phyloP scores from a whole-genome alignment of 1,140 invertebrate species.

The Zaprionus taronus region DNA sequence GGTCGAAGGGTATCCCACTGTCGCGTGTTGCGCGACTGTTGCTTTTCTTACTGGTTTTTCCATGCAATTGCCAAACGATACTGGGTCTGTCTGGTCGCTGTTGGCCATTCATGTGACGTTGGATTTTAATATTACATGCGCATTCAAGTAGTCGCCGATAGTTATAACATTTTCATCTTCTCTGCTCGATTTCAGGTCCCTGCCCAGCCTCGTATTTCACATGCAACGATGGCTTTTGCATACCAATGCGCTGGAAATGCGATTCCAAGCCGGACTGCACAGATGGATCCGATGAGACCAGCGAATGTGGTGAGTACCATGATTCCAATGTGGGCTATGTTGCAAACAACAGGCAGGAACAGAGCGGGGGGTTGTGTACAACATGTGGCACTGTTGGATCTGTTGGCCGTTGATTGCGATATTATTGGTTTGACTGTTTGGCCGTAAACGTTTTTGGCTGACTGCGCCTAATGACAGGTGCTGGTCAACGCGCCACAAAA shows the following conservation, averaged over 20 bases:
- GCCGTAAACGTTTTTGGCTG: slow-evolving; percentile 49
- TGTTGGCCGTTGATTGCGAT: slow-evolving; percentile 65
- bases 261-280: slow-evolving; percentile 88
- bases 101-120: background rate
- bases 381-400: background rate
- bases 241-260: slow-evolving; percentile 88
- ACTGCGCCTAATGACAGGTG: slow-evolving; percentile 69
- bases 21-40: too few relatives aligned
- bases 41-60: too few relatives aligned
- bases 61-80: background rate
- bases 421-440: slow-evolving; percentile 76
- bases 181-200: slow-evolving; percentile 64
- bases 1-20: too few relatives aligned
- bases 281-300: slow-evolving; percentile 88
- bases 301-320: slow-evolving; percentile 86
- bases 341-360: background rate
- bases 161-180: slow-evolving; percentile 42
- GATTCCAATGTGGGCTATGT: background rate
- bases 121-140: slow-evolving; percentile 16
- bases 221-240: slow-evolving; percentile 88
- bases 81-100: too few relatives aligned
- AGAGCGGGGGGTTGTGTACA: background rate
- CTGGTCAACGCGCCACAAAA: slow-evolving; percentile 41
- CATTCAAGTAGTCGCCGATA: slow-evolving; percentile 16
- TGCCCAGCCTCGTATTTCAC: slow-evolving; percentile 86